These are phyloP conservation scores for Drosophila bunnanda DNA, from an alignment of 2,888 invertebrate genomes.

Conservation along the genomic window DNA sequence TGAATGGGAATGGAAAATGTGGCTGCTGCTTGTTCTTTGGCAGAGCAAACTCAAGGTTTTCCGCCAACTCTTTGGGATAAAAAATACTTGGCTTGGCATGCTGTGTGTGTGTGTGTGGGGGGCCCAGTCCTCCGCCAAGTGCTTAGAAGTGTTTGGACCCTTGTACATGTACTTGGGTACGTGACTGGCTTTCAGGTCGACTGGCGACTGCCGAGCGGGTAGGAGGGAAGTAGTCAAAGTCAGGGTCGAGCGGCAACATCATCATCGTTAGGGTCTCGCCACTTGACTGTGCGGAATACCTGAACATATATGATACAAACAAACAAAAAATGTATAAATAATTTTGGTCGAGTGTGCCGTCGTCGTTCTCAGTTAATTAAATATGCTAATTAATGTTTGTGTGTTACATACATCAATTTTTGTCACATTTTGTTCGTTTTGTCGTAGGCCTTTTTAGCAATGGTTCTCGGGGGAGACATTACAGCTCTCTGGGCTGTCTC, in stretches of 20 bases:
- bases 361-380: conserved; percentile 54
- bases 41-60: conserved; percentile 61
- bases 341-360: conserved; percentile 18
- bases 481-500: not conserved
- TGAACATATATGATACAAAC: conserved; percentile 2
- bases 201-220: conserved; percentile 14
- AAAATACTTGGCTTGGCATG: conserved; percentile 25
- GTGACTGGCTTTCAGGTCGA: conserved; percentile 44
- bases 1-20: conserved; percentile 14
- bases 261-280: conserved; percentile 27
- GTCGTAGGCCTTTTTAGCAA: not conserved
- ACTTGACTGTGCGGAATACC: conserved; percentile 20
- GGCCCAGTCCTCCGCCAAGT: conserved; percentile 10
- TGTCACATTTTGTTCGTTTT: conserved; percentile 3
- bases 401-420: conserved; percentile 19
- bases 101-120: not conserved
- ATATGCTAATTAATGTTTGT: conserved; percentile 67
- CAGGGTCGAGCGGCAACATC: conserved; percentile 59
- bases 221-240: conserved; percentile 69
- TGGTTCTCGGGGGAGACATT: conserved; percentile 33
- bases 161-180: conserved; percentile 42
- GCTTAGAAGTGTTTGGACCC: conserved; percentile 36
- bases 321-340: conserved; percentile 9
- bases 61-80: conserved; percentile 45
- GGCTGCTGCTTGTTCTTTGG: conserved; percentile 25